Evolutionary conservation across 2,888 invertebrate species (phyloP), one percentile per base, ranked within the genome.

Genomic region (Griposia aprilina): DNA sequence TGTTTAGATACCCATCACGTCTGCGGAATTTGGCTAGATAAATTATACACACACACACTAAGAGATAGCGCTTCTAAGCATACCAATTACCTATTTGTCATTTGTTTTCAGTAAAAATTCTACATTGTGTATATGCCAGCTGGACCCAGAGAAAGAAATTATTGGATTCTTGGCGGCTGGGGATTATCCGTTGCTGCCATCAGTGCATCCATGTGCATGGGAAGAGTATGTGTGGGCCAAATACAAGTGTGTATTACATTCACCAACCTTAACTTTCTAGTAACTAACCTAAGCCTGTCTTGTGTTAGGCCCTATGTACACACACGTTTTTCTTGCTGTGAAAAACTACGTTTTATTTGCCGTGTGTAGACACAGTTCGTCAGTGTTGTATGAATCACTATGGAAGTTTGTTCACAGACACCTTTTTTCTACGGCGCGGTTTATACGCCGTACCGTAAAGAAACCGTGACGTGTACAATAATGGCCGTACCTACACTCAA

Each of bases 141-240:
- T 97, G 72, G 95, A 96, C 76, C 87, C 89, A 2, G 90, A 92
- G 10, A 92, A 90, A 0, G 78, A 74, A 1, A 83, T 97, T 30
- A 91, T 95, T 30, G 97, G 97, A 1, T 97, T 94, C 76, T 45
- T 96, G 48, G 90, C 94, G 0, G 89, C 93, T 7, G 94, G 94
- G 74, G 94, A 97, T 87, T 97, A 96, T 90, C 98, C 98, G 0
- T 94, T 97, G 83, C 90, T 97, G 55, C 97, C 97, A 0, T 93
- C 97, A 0, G 92, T 98, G 15, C 96, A 97, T 48, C 94, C 97
- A 10, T 92, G 92, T 73, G 97, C 97, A 48, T 98, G 98, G 98
- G 94, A 96, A 63, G 91, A 94, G n/a, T 98, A 97, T 95, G 90
- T 98, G n/a, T 93, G 94, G 91, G 93, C 92, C 23, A 95, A 97